Evolutionary conservation across 2,113 vertebrate genomes (phyloP).

Genomic region (Desmodus rotundus): DNA sequence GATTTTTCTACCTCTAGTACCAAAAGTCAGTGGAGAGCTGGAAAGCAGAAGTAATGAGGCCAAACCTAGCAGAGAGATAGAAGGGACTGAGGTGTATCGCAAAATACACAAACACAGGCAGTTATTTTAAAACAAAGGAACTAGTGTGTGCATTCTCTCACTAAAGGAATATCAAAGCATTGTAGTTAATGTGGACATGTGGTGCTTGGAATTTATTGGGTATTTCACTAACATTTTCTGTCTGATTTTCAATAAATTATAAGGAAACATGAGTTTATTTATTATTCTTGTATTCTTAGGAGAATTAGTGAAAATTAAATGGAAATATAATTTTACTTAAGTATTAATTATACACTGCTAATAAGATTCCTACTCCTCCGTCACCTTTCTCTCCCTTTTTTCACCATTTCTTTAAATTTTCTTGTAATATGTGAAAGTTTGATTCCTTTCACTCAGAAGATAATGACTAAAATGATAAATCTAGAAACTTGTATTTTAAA

Average conservation of each 20-base stretch:
- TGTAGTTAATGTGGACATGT: not conserved
- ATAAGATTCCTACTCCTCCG: not conserved
- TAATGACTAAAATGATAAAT: not conserved
- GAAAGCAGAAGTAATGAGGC: not conserved
- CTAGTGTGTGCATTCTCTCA: not conserved
- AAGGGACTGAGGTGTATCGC: not conserved
- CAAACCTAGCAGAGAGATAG: not conserved
- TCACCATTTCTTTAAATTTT: not conserved
- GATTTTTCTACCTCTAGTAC: not conserved
- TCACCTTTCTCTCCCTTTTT: not conserved
- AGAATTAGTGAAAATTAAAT: not conserved
- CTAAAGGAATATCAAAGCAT: not conserved
- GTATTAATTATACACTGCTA: not conserved
- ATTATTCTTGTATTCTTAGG: not conserved
- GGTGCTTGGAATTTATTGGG: not conserved
- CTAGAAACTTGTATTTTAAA: not conserved
- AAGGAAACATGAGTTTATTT: not conserved
- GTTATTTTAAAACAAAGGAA: not conserved
- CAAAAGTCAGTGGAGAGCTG: not conserved
- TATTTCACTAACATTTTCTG: not conserved
- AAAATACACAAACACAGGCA: not conserved
- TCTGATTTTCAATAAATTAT: not conserved
- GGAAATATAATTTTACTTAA: not conserved
- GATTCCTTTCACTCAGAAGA: not conserved
- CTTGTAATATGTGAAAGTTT: not conserved